Base-by-base conservation (phyloP, 2,113 vertebrate species). In the Prinia subflava region DNA sequence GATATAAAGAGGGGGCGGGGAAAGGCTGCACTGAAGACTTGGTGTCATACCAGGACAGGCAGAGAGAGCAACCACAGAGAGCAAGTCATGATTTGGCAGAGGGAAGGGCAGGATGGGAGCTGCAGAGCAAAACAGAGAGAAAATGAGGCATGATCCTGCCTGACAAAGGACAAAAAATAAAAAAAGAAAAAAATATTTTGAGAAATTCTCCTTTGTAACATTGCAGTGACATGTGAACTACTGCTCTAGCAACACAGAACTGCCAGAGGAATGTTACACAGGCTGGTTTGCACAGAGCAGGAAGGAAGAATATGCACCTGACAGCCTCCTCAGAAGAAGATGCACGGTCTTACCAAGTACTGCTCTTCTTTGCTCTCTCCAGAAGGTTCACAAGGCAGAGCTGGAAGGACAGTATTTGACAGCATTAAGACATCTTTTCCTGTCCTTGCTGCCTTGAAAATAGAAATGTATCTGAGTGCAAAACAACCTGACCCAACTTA, bases 41-140 rank as follows among this genome's bases (percentile, higher is more conserved):
- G 21, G 71, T 88, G 63, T 90, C 90, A 88, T 7, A 74, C 27
- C 71, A 95, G 92, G 83, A 93, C 90, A 94, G n/a, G 31, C 62
- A 91, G 44, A 73, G 63, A 94, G 74, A 70, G 47, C 2, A 1
- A 82, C 15, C 1, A 2, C 76, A 90, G 18, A 69, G 49, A 69
- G 28, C 17, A 30, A 60, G 67, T 44, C 63, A 50, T 14, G 39
- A 73, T 62, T 31, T 56, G 57, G 53, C 3, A 9, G 16, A 39
- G 53, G 55, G 69, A 60, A 88, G 50, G 53, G 75, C 50, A 69
- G 50, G n/a, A 63, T 20, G 15, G 24, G 60, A 93, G 35, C 44
- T 83, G 63, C 62, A 87, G 33, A 70, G 24, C 30, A 39, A 47
- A 41, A 21, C 1, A 59, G n/a, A 81, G 17, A 69, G 15, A 76